Conservation (phyloP, 2,888 invertebrate genomes). For the Capitulum mitella region DNA sequence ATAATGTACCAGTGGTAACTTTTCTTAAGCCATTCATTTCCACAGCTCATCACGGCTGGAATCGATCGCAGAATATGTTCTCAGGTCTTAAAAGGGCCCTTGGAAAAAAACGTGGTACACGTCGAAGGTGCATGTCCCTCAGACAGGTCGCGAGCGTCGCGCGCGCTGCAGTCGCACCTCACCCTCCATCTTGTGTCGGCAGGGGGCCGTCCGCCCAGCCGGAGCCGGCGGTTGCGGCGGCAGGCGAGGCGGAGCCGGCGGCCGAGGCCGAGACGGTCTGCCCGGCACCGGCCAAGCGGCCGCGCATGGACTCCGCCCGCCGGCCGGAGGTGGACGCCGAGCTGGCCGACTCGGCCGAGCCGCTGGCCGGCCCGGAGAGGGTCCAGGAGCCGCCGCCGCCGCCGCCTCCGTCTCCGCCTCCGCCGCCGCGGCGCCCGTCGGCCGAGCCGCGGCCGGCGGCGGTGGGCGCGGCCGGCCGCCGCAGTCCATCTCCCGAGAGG, state of each 20-base stretch:
- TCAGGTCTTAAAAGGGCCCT: too few species aligned
- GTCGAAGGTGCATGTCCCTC: too few species aligned
- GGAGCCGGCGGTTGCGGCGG: conserved; percentile 43
- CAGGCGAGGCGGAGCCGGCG: conserved; percentile 31
- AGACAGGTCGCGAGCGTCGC: too few species aligned
- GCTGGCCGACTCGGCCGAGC: conserved; percentile 41
- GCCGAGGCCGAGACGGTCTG: conserved; percentile 39
- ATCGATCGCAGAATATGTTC: too few species aligned
- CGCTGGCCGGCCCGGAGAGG: conserved; percentile 42
- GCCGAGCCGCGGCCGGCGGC: conserved; percentile 41
- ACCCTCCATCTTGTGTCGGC: conserved; percentile 41
- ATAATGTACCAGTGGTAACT: too few species aligned
- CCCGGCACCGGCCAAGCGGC: conserved; percentile 43
- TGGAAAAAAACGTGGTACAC: too few species aligned
- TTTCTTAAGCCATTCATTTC: too few species aligned
- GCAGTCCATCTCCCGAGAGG: conserved; percentile 38
- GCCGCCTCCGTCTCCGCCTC: conserved; percentile 42
- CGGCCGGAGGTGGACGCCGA: conserved; percentile 42
- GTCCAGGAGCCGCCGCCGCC: conserved; percentile 41
- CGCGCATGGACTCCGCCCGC: conserved; percentile 42
- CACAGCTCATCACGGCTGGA: too few species aligned
- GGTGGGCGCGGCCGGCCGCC: conserved; percentile 43
- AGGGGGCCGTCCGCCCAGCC: conserved; percentile 43
- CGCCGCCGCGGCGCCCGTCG: conserved; percentile 42
- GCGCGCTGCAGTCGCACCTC: too few species aligned